Evolutionary conservation across 2,113 vertebrate genomes (phyloP), one percentile per base, ranked within the genome.

Genomic region (Tychaedon coryphoeus): DNA sequence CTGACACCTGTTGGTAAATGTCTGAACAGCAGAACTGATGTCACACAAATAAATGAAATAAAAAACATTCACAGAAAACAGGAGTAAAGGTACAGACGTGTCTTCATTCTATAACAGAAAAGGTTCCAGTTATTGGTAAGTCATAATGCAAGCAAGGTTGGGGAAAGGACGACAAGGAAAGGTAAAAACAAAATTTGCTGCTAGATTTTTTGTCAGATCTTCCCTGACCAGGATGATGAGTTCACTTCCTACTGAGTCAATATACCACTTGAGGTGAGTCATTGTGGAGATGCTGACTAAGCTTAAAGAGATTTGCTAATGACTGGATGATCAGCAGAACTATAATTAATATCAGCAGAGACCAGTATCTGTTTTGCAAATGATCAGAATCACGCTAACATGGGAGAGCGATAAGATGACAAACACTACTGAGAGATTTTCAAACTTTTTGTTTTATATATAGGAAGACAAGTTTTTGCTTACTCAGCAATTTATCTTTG

Each of bases 1-100:
- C 97, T 98, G 98, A 97, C 98, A 97, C 81, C 98, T 98, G 78
- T 95, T 95, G 98, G 94, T 93, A 93, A 42, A 66, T 23, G 6
- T 57, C 69, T 88, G 84, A 93, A 97, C 42, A 94, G 91, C 93
- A 93, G 54, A 80, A 79, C 38, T 24, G 57, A 22, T 73, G 26
- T 23, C 69, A 80, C 42, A 13, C 20, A 36, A 58, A 15, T 51
- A 78, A 48, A 76, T 17, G 1, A 53, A 62, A 67, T 58, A 5
- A 22, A 75, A 42, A 87, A 19, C 10, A 11, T 7, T 18, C 4
- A 3, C 5, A 64, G 22, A 73, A 75, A 82, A 67, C 19, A 64
- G 28, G 16, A 86, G 4, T 50, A 61, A 90, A 90, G 17, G 19
- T 86, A 77, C 42, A 73, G 26, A 82, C 0, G 4, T 77, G 20